Conservation (phyloP, 2,888 invertebrate species). For the Noctua comes region DNA sequence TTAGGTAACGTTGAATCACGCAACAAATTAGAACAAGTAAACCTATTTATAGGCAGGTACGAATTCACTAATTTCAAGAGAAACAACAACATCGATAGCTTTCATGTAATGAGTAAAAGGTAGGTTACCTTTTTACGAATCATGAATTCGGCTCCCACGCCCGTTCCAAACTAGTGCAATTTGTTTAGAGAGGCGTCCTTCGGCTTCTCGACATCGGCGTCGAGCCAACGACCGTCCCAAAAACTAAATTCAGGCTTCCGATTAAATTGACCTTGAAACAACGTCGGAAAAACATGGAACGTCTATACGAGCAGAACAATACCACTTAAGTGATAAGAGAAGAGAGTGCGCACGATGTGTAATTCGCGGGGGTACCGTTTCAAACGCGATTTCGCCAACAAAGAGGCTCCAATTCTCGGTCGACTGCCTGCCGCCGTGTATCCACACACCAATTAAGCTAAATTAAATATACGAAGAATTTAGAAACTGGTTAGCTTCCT, state of each 20-base stretch:
- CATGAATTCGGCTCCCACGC: slow-evolving; percentile 60
- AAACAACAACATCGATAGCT: slow-evolving; percentile 24
- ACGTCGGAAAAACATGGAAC: slow-evolving; percentile 42
- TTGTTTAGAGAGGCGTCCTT: slow-evolving; percentile 53
- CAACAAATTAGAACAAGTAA: slow-evolving; percentile 20
- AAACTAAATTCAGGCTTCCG: slow-evolving; percentile 45
- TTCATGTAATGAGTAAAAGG: slow-evolving; percentile 53
- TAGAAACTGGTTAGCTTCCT: slow-evolving; percentile 90
- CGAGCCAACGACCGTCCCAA: slow-evolving; percentile 46
- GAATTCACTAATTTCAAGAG: slow-evolving; percentile 7
- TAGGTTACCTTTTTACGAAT: slow-evolving; percentile 61
- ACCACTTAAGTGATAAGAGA: slow-evolving; percentile 72
- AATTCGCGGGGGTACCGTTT: slow-evolving; percentile 83
- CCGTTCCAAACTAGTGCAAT: slow-evolving; percentile 58
- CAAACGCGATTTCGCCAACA: slow-evolving; percentile 85
- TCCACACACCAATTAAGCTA: slow-evolving; percentile 89
- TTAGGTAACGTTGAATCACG: slow-evolving; percentile 39
- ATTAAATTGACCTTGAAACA: slow-evolving; percentile 57
- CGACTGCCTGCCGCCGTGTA: slow-evolving; percentile 85
- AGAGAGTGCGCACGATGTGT: slow-evolving; percentile 69
- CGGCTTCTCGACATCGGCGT: slow-evolving; percentile 31
- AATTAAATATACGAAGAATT: slow-evolving; percentile 90
- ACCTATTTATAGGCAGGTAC: slow-evolving; percentile 3
- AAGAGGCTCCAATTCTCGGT: slow-evolving; percentile 88
- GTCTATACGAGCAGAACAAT: slow-evolving; percentile 65